phyloP scores from a whole-genome alignment of 2,113 vertebrate genomes.

The Nettapus auritus region DNA sequence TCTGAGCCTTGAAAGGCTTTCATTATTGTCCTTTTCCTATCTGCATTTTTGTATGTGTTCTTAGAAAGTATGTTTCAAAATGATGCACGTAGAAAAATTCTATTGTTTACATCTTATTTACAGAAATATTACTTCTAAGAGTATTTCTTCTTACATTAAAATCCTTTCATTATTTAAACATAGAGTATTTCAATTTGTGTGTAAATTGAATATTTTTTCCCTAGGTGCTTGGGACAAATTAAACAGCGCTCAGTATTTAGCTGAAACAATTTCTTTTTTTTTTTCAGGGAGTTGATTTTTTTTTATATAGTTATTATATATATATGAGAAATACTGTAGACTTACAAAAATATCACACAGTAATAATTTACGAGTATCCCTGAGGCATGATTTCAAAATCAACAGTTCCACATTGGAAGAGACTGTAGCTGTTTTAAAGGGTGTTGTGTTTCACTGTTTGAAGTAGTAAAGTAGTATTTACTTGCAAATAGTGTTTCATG shows the following conservation, averaged over 20 bases:
- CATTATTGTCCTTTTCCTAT: background rate
- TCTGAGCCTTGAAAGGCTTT: background rate
- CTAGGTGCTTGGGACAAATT: background rate
- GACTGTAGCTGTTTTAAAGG: background rate
- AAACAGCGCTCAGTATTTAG: background rate
- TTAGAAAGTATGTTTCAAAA: background rate
- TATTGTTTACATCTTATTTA: background rate
- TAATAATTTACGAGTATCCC: background rate
- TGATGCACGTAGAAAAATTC: background rate
- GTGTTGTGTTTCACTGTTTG: background rate
- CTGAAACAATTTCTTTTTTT: background rate
- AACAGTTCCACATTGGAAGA: fast-evolving
- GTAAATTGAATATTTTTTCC: background rate
- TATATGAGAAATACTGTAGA: background rate
- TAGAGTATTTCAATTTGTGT: background rate
- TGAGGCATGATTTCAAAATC: background rate
- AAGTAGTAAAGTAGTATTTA: background rate
- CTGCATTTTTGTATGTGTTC: background rate
- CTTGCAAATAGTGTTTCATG: background rate
- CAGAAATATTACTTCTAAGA: background rate
- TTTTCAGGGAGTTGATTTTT: background rate
- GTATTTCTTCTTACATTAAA: background rate
- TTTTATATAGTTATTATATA: too few relatives aligned
- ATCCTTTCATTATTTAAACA: background rate
- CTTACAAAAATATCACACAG: background rate